Evolutionary conservation across 2,888 invertebrate species (phyloP).

Genomic region (Electrophaes corylata): DNA sequence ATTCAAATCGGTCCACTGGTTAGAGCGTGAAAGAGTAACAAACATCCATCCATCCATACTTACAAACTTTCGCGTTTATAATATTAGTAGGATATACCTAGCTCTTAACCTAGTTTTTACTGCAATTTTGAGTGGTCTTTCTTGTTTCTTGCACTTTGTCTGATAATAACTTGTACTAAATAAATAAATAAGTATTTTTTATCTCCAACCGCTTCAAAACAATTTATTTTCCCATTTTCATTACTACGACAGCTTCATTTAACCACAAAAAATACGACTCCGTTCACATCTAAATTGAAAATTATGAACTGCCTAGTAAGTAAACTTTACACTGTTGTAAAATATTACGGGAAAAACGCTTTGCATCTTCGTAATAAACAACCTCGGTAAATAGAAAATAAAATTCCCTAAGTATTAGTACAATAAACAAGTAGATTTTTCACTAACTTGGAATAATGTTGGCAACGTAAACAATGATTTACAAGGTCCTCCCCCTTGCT

Average conservation of each 20-base stretch:
- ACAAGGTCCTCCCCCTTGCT: conserved; percentile 39
- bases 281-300: conserved; percentile 34
- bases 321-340: conserved; percentile 32
- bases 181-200: neutral
- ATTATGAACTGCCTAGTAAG: conserved; percentile 38
- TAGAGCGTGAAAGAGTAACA: too few relatives aligned
- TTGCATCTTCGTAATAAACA: conserved; percentile 37
- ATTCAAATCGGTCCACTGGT: too few relatives aligned
- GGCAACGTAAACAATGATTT: conserved; percentile 49
- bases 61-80: too few relatives aligned
- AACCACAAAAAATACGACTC: conserved; percentile 29
- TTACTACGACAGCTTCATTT: conserved; percentile 28
- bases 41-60: too few relatives aligned
- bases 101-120: too few relatives aligned
- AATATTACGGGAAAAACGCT: conserved; percentile 29
- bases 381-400: conserved; percentile 51
- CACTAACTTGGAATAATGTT: conserved; percentile 53
- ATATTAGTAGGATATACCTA: too few relatives aligned
- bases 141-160: too few relatives aligned
- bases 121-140: too few relatives aligned
- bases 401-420: conserved; percentile 45
- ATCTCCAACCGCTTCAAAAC: neutral
- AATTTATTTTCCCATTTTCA: conserved; percentile 21
- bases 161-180: too few relatives aligned
- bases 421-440: conserved; percentile 50